Conservation (phyloP, 1,140 invertebrate species). For the Heliothis virescens region DNA sequence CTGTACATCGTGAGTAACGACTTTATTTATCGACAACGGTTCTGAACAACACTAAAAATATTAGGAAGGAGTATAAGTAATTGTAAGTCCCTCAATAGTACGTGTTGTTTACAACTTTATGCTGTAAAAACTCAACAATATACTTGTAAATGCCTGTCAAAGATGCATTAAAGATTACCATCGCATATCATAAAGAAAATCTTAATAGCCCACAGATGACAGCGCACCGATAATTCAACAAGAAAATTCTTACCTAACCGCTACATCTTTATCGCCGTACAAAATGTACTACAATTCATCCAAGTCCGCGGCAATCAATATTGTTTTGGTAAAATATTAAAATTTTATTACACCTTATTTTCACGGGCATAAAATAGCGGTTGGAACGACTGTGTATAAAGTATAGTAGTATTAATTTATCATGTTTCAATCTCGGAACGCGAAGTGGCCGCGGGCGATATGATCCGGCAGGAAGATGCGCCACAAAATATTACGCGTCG, state of each 20-base stretch:
- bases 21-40: neutral
- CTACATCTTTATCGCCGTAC: slow-evolving; percentile 3
- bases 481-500: slow-evolving; percentile 49
- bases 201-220: slow-evolving; percentile 19
- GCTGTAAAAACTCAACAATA: neutral
- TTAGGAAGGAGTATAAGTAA: neutral
- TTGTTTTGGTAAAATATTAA: slow-evolving; percentile 64
- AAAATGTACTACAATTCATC: slow-evolving; percentile 36
- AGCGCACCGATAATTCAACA: slow-evolving; percentile 1
- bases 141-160: neutral
- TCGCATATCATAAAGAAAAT: slow-evolving; percentile 20
- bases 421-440: slow-evolving; percentile 66
- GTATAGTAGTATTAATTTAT: slow-evolving; percentile 66
- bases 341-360: slow-evolving; percentile 67
- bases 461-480: slow-evolving; percentile 31
- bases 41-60: neutral
- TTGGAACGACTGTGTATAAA: slow-evolving; percentile 53
- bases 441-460: slow-evolving; percentile 23
- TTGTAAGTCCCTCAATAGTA: neutral
- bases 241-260: neutral
- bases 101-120: neutral
- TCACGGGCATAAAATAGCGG: slow-evolving; percentile 55
- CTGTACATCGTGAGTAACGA: neutral
- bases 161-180: neutral
- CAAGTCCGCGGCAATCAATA: slow-evolving; percentile 52